These are phyloP conservation scores for Lottia gigantea DNA, from an alignment of 2,888 invertebrate genomes.

Conservation along the genomic window DNA sequence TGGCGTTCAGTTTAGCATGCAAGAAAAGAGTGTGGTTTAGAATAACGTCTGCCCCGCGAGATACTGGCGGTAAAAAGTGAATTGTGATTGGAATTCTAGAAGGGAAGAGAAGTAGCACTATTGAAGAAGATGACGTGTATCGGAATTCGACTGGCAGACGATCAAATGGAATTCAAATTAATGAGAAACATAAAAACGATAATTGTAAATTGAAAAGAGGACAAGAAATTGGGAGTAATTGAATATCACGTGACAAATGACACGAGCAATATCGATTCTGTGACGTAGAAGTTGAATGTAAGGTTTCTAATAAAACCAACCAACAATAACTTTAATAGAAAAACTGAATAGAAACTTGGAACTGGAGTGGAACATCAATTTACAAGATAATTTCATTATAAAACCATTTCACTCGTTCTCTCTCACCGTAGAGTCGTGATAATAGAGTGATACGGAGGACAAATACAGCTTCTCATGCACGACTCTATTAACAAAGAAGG, in stretches of 20 bases:
- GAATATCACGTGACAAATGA: slow-evolving; percentile 17
- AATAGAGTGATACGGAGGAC: too few relatives aligned
- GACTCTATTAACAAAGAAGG: slow-evolving; percentile 6
- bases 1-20: too few relatives aligned
- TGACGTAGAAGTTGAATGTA: slow-evolving; percentile 13
- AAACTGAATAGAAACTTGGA: slow-evolving; percentile 49
- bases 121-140: slow-evolving; percentile 15
- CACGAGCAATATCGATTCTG: slow-evolving; percentile 16
- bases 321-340: slow-evolving; percentile 51
- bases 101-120: neutral
- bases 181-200: slow-evolving; percentile 29
- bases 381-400: slow-evolving; percentile 57
- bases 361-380: slow-evolving; percentile 56
- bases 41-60: neutral
- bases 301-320: neutral
- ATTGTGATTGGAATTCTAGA: slow-evolving; percentile 4
- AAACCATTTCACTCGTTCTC: slow-evolving; percentile 22
- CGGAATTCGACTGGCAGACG: slow-evolving; percentile 25
- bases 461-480: slow-evolving; percentile 17
- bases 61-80: slow-evolving; percentile 3
- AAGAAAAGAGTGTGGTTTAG: too few relatives aligned
- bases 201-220: slow-evolving; percentile 20
- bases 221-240: slow-evolving; percentile 14
- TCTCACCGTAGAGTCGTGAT: too few relatives aligned
- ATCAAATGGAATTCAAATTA: slow-evolving; percentile 30